Base-by-base conservation (phyloP, 2,797 vertebrate genomes). In the Macropodus opercularis region DNA sequence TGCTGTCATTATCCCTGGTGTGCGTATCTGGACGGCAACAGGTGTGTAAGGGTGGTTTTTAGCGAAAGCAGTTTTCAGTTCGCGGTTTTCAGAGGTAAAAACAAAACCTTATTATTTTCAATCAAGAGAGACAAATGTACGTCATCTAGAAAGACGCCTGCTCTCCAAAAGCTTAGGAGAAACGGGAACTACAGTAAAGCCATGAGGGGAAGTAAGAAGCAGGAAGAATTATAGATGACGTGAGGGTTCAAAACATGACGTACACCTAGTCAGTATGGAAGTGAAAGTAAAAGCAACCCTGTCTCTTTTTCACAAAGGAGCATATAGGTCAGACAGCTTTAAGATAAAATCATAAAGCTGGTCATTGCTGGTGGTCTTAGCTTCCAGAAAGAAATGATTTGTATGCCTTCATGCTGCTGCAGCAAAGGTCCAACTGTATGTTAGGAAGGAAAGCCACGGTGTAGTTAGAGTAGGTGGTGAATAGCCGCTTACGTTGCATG, bases 111-210 rank as follows among this genome's bases (percentile, higher is more conserved):
- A 58, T 69, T 43, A 50, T 63, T 26, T 23, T 34, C 1, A 1
- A 14, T 15, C 29, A 31, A 61, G 8, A 36, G 21, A 40, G 8
- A 24, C 26, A 44, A 35, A 72, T 60, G 26, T 29, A n/a, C 38
- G 38, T 75, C 44, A 54, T 2, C 5, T 14, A 34, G 72, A 65
- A 65, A 5, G 9, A 72, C 21, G 26, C 49, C 35, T 35, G 56
- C 3, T 35, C 27, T 56, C 53, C 8, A 18, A 56, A 43, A 59
- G 34, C 60, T 14, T 53, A 32, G 63, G 59, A 46, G 21, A 49
- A 72, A 75, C 5, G 11, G 17, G 51, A 80, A 68, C 27, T n/a
- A n/a, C n/a, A n/a, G n/a, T 69, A 48, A 29, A 60, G 32, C n/a
- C 23, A 43, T 43, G 67, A 44, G 44, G 46, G 52, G 67, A 72